Conservation (phyloP, 2,797 vertebrate genomes). For the Danio kyathit region DNA sequence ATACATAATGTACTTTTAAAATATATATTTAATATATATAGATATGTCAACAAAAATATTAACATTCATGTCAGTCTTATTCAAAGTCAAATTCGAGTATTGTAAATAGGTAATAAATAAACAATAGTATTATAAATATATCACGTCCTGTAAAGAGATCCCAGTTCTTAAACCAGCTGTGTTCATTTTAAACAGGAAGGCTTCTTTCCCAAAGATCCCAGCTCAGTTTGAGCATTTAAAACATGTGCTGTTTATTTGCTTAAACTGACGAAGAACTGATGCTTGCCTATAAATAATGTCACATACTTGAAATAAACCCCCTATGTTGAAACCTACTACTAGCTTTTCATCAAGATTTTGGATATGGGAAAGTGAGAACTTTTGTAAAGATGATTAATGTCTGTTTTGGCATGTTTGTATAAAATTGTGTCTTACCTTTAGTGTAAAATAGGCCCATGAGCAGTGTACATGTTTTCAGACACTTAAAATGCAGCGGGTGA, state of each 20-base stretch:
- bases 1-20: too few species aligned
- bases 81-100: too few species aligned
- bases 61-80: too few species aligned
- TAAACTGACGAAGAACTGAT: constrained; percentile 51
- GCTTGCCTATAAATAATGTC: constrained; percentile 60
- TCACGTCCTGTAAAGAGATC: constrained; percentile 32
- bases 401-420: constrained; percentile 43
- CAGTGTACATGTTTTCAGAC: constrained; percentile 1
- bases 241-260: constrained; percentile 48
- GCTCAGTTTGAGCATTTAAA: constrained; percentile 24
- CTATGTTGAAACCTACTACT: constrained; percentile 40
- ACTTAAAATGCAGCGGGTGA: constrained; percentile 7
- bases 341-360: constrained; percentile 40
- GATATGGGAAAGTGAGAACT: constrained; percentile 15
- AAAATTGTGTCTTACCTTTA: constrained; percentile 8
- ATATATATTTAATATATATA: too few species aligned
- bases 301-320: constrained; percentile 39
- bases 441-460: constrained; percentile 2
- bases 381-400: constrained; percentile 25
- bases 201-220: constrained; percentile 40
- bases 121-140: too few species aligned
- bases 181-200: constrained; percentile 44
- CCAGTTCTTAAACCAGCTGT: constrained; percentile 44
- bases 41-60: too few species aligned
- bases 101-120: too few species aligned